These are phyloP conservation scores for Montipora capricornis DNA, from an alignment of 64 coral and sea anemone genomes.

Conservation along the genomic window DNA sequence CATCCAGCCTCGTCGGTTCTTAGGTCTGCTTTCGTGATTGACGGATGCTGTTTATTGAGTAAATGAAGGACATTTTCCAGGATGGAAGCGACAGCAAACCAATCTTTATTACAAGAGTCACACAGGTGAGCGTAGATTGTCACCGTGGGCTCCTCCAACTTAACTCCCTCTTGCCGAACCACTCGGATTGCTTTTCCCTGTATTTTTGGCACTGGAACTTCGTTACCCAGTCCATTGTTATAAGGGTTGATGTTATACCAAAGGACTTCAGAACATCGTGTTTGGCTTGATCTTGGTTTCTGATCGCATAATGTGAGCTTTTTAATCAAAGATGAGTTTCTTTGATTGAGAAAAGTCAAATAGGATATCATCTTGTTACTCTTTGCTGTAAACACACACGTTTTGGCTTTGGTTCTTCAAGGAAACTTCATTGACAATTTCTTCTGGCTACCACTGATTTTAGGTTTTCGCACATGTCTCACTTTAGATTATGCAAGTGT, in stretches of 20 bases:
- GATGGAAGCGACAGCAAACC: constrained; percentile 48
- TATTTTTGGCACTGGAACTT: constrained; percentile 15
- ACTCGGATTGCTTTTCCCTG: neutral
- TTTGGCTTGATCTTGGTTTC: constrained; percentile 59
- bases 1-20: constrained; percentile 44
- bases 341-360: neutral
- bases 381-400: neutral
- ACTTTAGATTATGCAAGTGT: constrained; percentile 3
- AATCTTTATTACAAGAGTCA: constrained; percentile 45
- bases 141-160: constrained; percentile 32
- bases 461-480: constrained; percentile 25
- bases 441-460: neutral
- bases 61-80: neutral
- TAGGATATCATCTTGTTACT: neutral
- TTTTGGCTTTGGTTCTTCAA: neutral
- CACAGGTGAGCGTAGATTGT: constrained; percentile 28
- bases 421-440: neutral
- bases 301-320: constrained; percentile 47
- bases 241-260: neutral
- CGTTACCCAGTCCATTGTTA: constrained; percentile 50
- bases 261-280: constrained; percentile 8
- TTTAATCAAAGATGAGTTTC: constrained; percentile 20
- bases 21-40: constrained; percentile 14
- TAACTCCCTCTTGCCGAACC: constrained; percentile 21
- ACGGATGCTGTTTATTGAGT: neutral